A percentile compares a stretch with the other conserved stretches of the same genome.
Conservation (phyloP, 2,797 vertebrate species). For the Sciurus carolinensis region DNA sequence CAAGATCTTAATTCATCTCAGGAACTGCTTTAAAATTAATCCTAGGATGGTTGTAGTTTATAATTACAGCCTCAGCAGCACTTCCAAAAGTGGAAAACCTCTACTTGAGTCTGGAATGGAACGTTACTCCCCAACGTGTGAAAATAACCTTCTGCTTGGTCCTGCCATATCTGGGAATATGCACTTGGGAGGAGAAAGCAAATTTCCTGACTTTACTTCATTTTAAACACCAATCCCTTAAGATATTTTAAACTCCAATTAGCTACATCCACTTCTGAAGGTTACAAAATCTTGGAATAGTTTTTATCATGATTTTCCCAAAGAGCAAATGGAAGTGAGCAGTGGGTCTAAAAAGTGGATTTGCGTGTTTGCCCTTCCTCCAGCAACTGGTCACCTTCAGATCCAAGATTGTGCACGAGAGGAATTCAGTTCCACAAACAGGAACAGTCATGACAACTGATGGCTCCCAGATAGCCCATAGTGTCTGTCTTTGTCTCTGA, state of each 20-base stretch:
- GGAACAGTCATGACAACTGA: neutral
- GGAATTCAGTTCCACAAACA: neutral
- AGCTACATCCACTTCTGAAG: conserved; percentile 12
- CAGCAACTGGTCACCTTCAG: neutral
- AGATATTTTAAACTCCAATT: conserved; percentile 39
- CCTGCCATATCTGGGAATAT: neutral
- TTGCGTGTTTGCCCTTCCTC: neutral
- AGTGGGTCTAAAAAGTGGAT: neutral
- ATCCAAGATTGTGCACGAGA: no score
- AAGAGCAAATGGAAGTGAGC: neutral
- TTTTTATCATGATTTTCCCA: conserved; percentile 48
- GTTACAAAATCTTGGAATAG: conserved; percentile 23
- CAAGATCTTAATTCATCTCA: conserved; percentile 52
- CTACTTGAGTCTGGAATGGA: conserved; percentile 14
- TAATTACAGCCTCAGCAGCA: conserved; percentile 20
- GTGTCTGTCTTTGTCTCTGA: neutral
- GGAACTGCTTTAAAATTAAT: conserved; percentile 55
- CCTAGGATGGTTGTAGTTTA: conserved; percentile 44
- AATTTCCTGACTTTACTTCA: conserved; percentile 36
- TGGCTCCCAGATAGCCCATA: neutral
- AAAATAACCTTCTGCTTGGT: conserved; percentile 46
- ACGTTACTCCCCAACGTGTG: neutral
- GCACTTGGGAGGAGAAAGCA: neutral
- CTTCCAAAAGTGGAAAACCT: conserved; percentile 23
- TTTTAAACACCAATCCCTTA: conserved; percentile 49